Evolutionary conservation across 2,113 vertebrate genomes (phyloP).

Genomic region (Toxotes chatareus): DNA sequence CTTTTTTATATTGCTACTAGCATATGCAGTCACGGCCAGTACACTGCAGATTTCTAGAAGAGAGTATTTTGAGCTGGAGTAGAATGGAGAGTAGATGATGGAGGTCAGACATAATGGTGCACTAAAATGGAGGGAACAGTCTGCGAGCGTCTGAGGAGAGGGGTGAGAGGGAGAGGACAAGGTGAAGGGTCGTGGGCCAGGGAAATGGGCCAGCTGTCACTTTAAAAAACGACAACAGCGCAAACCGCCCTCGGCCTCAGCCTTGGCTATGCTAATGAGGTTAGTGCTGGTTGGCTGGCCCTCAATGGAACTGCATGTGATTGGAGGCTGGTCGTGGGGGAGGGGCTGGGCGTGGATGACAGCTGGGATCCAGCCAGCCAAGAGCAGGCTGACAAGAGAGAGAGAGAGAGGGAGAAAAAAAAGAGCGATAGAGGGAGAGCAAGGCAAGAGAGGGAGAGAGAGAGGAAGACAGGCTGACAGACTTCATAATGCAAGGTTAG

Average conservation of each 20-base stretch:
- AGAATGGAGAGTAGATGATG: slow-evolving; percentile 4
- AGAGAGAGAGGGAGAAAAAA: slow-evolving; percentile 70
- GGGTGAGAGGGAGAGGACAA: slow-evolving; percentile 71
- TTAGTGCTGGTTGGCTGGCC: slow-evolving; percentile 84
- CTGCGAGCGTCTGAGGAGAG: slow-evolving; percentile 69
- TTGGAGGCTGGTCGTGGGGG: slow-evolving; percentile 78
- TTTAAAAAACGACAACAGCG: slow-evolving; percentile 86
- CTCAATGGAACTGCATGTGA: slow-evolving; percentile 68
- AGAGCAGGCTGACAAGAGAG: slow-evolving; percentile 84
- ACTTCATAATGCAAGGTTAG: slow-evolving; percentile 89
- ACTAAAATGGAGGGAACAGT: slow-evolving; percentile 79
- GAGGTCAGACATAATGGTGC: slow-evolving; percentile 58
- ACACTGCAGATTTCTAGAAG: background rate
- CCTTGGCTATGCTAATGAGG: slow-evolving; percentile 83
- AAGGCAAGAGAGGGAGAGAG: slow-evolving; percentile 67
- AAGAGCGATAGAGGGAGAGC: slow-evolving; percentile 78
- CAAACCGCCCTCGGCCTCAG: slow-evolving; percentile 69
- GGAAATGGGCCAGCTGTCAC: slow-evolving; percentile 84
- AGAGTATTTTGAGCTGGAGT: slow-evolving; percentile 10
- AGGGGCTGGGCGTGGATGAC: slow-evolving; percentile 84
- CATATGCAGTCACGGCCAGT: background rate
- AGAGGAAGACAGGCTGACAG: slow-evolving; percentile 85
- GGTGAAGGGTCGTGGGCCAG: slow-evolving; percentile 78
- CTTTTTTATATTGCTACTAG: background rate
- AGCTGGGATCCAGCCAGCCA: slow-evolving; percentile 85